Evolutionary conservation across 2,113 vertebrate species (phyloP), one percentile per base, ranked within the genome.

Genomic region (Pelecanoides urinatrix): DNA sequence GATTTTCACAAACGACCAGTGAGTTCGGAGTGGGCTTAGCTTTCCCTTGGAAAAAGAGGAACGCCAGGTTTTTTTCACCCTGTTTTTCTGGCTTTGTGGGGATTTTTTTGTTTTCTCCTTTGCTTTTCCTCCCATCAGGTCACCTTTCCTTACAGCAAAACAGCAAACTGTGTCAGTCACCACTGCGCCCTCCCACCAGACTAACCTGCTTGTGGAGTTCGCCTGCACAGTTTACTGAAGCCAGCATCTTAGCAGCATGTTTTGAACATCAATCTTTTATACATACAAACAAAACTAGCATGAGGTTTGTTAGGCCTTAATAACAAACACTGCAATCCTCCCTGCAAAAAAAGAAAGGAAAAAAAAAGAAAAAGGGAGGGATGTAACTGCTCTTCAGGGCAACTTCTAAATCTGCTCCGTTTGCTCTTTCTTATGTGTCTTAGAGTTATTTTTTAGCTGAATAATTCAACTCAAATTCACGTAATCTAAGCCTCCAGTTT

Each of bases 1-100:
- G 32, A n/a, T 30, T 52, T 55, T 45, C 56, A 45, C 19, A 42
- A 44, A 29, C 0, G 0, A 20, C 49, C 13, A 2, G 10, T 3
- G 32, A 93, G 55, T 56, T 74, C 65, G 13, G 65, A 34, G 50
- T 0, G 2, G 23, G 45, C 19, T 75, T 10, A 10, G 11, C 13
- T 49, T 58, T 44, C 34, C 76, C 47, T 16, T 44, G 34, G 62
- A 13, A 78, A 16, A 22, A 65, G 20, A 13, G 16, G 42, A 67
- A 49, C 3, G 52, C 56, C 9, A 8, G 17, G 4, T 1, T 0
- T 18, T 50, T n/a, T 59, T 8, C 10, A 34, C 22, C 16, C 3
- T 8, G 6, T 11, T 75, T 70, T 68, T 30, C 27, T 19, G 17
- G 1, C 11, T 47, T 47, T 45, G 12, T 21, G 7, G 21, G 1